phyloP scores from a whole-genome alignment of 2,797 vertebrate species.

The Peromyscus melanophrys region DNA sequence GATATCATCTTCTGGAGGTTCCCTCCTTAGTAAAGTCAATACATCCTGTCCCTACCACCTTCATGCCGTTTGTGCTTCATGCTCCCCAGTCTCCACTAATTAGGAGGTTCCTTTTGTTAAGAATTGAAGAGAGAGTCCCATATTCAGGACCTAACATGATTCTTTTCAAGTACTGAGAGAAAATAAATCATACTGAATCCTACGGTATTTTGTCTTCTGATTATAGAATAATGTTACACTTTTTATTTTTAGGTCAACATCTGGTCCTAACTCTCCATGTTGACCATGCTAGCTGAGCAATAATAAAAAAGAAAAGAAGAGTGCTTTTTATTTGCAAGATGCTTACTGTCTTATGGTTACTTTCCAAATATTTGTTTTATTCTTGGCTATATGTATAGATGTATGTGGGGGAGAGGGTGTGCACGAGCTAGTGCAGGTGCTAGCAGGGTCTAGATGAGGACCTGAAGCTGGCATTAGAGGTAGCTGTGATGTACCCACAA shows the following conservation, averaged over 20 bases:
- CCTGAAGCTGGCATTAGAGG: not conserved
- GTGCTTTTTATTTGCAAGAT: not conserved
- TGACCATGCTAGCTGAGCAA: not conserved
- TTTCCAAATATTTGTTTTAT: not conserved
- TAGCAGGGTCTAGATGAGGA: not conserved
- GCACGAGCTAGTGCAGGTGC: not conserved
- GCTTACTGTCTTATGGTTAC: not conserved
- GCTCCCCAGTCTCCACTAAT: not conserved
- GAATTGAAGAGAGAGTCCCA: not conserved
- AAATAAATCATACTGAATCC: not conserved
- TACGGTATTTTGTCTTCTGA: not conserved
- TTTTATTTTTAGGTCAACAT: not conserved
- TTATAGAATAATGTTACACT: not conserved
- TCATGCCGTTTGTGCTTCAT: not conserved
- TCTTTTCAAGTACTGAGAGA: not conserved
- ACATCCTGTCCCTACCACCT: not conserved
- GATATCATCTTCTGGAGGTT: not conserved
- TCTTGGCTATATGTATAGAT: not conserved
- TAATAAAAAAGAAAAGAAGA: not conserved
- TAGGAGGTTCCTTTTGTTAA: not conserved
- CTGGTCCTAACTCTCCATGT: not conserved
- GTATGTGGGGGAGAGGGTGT: not conserved
- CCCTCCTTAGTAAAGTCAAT: too few species aligned
- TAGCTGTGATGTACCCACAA: too few species aligned
- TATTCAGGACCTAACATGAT: accelerated